These are phyloP conservation scores for Hoplostethus mediterraneus DNA, from an alignment of 2,797 vertebrate species.

Conservation along the genomic window DNA sequence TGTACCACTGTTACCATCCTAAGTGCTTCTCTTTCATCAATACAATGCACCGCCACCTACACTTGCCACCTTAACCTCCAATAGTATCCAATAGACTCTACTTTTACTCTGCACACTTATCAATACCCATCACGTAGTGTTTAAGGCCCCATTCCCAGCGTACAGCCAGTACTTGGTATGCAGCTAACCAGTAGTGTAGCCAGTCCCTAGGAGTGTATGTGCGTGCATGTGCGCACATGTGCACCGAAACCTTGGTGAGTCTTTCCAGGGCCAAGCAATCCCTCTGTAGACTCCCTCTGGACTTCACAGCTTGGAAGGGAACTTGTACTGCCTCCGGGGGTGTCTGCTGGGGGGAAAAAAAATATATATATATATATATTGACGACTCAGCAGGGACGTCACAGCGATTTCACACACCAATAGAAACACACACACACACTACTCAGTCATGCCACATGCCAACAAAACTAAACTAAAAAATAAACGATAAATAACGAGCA, in stretches of 20 bases:
- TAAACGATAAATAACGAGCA: no score
- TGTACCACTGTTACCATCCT: not conserved
- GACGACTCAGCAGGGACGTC: constrained; percentile 5
- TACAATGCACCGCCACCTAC: not conserved
- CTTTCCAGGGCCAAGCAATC: not conserved
- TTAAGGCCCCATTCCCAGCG: not conserved
- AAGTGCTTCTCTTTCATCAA: not conserved
- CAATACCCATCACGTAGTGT: not conserved
- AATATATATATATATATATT: not conserved
- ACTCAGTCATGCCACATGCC: not conserved
- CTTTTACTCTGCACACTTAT: not conserved
- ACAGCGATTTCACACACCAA: constrained; percentile 10
- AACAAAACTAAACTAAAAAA: no score
- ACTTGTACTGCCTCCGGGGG: constrained; percentile 15
- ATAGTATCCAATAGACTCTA: not conserved
- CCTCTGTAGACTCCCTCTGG: constrained; percentile 10
- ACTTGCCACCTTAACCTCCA: not conserved
- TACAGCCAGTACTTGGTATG: not conserved
- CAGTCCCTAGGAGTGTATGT: constrained; percentile 1
- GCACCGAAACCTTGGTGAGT: no score
- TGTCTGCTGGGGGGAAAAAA: not conserved
- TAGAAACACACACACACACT: constrained; percentile 9
- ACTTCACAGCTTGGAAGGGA: constrained; percentile 24
- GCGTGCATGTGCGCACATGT: not conserved
- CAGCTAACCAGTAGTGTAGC: not conserved